phyloP scores from a whole-genome alignment of 2,113 vertebrate species.

The Mormoops blainvillei region DNA sequence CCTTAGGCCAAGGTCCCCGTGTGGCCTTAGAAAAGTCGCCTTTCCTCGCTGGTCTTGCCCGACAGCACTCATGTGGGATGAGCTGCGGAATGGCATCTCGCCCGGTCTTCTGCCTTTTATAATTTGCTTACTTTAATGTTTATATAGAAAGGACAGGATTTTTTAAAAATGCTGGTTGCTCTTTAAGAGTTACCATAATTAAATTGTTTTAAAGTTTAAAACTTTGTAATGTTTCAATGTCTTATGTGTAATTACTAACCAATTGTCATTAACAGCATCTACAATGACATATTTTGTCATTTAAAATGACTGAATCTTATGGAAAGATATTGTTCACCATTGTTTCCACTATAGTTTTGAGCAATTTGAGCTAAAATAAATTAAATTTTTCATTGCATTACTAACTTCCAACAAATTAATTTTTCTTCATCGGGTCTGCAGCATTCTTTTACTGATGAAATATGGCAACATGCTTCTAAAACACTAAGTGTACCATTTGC shows the following conservation, averaged over 20 bases:
- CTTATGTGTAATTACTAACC: not conserved
- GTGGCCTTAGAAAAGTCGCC: not conserved
- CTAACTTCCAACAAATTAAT: not conserved
- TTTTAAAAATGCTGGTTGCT: not conserved
- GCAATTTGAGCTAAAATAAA: not conserved
- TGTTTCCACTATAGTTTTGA: not conserved
- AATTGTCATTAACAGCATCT: not conserved
- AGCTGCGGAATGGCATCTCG: not conserved
- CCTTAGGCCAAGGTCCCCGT: not conserved
- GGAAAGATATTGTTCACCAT: not conserved
- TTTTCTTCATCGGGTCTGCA: not conserved
- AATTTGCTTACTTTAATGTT: not conserved
- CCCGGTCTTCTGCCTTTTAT: not conserved
- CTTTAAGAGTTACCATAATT: not conserved
- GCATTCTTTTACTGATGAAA: not conserved
- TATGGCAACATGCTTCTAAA: not conserved
- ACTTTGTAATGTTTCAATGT: not conserved
- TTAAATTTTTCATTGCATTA: not conserved
- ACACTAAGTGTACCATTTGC: not conserved
- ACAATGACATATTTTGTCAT: not conserved
- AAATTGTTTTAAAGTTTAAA: constrained; percentile 1
- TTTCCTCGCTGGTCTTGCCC: not conserved
- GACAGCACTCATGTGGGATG: not conserved
- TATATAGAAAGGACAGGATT: not conserved
- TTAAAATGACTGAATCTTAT: not conserved